These are phyloP conservation scores for Apaloderma vittatum DNA, from an alignment of 2,113 vertebrate species.

Conservation along the genomic window DNA sequence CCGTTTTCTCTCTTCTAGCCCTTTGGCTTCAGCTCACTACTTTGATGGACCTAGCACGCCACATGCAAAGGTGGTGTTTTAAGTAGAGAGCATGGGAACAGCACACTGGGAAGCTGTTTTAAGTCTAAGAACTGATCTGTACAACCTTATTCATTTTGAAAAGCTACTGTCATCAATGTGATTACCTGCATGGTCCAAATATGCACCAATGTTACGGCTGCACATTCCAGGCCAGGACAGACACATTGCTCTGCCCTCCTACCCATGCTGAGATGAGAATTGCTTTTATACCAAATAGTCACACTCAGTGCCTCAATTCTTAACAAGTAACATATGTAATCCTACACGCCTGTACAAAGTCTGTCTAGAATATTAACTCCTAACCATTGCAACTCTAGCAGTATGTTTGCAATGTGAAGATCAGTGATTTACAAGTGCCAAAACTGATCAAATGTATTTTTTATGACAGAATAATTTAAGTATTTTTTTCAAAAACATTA, in stretches of 20 bases:
- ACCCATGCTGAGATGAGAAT: not conserved
- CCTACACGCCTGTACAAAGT: not conserved
- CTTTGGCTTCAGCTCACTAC: not conserved
- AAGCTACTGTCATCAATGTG: not conserved
- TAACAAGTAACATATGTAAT: not conserved
- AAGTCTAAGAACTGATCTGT: not conserved
- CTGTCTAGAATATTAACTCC: not conserved
- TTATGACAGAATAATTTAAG: not conserved
- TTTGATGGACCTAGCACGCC: not conserved
- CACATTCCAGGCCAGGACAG: not conserved
- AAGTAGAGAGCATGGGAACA: not conserved
- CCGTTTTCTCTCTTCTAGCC: not conserved
- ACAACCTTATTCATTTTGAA: not conserved
- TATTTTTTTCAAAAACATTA: not conserved
- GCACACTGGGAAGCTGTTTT: not conserved
- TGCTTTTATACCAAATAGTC: not conserved
- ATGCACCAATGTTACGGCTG: not conserved
- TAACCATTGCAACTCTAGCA: not conserved
- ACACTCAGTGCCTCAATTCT: not conserved
- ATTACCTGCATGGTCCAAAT: not conserved
- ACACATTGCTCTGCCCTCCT: not conserved
- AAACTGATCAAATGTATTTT: not conserved
- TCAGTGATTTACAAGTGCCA: not conserved
- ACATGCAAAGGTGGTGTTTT: not conserved
- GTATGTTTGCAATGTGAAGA: not conserved